Conservation (phyloP, 1,140 invertebrate genomes). For the Lucilia cuprina region DNA sequence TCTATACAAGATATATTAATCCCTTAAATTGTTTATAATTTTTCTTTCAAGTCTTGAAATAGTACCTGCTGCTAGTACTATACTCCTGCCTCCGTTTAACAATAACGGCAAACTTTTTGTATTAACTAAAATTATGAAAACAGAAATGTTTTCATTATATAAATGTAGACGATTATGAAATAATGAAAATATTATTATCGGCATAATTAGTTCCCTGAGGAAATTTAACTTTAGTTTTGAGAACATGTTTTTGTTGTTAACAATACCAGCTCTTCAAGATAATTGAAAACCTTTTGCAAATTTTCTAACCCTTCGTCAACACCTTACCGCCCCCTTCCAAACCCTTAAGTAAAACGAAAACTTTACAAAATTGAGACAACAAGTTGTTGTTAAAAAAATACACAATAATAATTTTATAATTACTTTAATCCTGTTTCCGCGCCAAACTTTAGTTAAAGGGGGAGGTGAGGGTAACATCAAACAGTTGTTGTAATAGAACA, state of each 20-base stretch:
- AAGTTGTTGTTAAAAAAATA: not conserved
- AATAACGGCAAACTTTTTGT: not conserved
- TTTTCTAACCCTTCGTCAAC: not conserved
- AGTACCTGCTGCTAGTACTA: not conserved
- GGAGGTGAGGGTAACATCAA: not conserved
- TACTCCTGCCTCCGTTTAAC: not conserved
- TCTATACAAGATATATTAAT: not conserved
- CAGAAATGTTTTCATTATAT: not conserved
- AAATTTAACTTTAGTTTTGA: not conserved
- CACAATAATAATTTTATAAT: not conserved
- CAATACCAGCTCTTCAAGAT: not conserved
- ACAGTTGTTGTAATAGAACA: not conserved
- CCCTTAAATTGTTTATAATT: not conserved
- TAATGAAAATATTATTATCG: conserved; percentile 3
- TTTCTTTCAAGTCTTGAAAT: not conserved
- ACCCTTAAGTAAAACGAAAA: not conserved
- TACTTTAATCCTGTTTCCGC: not conserved
- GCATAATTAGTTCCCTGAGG: conserved; percentile 1
- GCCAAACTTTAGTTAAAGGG: too few species aligned
- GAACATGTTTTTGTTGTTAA: too few species aligned
- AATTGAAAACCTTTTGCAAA: not conserved
- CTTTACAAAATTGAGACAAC: not conserved
- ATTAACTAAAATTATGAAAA: not conserved
- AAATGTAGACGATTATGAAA: not conserved
- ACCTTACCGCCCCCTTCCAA: not conserved